Evolutionary conservation across 2,888 invertebrate species (phyloP).

Genomic region (Dendrolimus pini): DNA sequence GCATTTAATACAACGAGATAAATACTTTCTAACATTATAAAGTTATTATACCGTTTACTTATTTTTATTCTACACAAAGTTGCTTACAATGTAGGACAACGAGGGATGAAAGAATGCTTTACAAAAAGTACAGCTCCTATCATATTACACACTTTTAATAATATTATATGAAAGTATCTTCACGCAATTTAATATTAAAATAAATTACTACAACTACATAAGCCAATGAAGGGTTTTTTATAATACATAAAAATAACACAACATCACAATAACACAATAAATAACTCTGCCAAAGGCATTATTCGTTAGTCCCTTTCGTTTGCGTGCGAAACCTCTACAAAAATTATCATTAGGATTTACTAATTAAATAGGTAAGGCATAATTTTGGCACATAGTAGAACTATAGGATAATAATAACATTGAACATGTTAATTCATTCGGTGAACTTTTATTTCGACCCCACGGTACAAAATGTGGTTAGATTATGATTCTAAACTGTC

Average conservation of each 20-base stretch:
- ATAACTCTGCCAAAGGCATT: conserved; percentile 16
- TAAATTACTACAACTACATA: background rate
- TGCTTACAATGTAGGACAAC: conserved; percentile 20
- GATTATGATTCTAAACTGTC: background rate
- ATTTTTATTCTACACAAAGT: background rate
- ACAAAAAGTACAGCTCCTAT: conserved; percentile 67
- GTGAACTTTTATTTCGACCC: background rate
- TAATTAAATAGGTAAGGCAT: conserved; percentile 48
- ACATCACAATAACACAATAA: conserved; percentile 20
- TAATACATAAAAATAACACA: conserved; percentile 21
- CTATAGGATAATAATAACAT: conserved; percentile 21
- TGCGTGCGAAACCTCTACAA: conserved; percentile 69
- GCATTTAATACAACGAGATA: background rate
- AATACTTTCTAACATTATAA: background rate
- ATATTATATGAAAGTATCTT: conserved; percentile 2
- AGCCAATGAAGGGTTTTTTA: conserved; percentile 8
- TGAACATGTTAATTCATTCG: background rate
- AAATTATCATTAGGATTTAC: conserved; percentile 50
- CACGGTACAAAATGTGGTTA: too few species aligned
- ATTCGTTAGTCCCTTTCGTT: conserved; percentile 49
- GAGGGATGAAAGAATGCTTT: conserved; percentile 60
- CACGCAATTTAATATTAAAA: background rate
- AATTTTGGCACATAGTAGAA: conserved; percentile 37
- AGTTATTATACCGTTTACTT: background rate
- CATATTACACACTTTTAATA: conserved; percentile 7